A percentile compares a stretch with the other conserved stretches of the same genome.
These are phyloP conservation scores for Heterotilapia buettikoferi DNA, from an alignment of 2,113 vertebrate genomes.

Conservation along the genomic window DNA sequence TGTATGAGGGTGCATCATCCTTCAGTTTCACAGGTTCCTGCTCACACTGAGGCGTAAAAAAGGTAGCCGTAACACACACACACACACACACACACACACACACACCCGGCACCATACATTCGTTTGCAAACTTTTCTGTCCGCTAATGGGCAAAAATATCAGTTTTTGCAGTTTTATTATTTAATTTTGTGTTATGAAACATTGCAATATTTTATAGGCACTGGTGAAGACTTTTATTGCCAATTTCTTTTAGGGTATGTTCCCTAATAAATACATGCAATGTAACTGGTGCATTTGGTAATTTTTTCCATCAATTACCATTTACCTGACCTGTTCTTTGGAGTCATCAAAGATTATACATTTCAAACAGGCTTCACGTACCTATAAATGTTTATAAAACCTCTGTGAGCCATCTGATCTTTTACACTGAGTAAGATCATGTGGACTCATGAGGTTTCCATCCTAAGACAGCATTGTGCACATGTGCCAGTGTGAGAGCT, in stretches of 20 bases:
- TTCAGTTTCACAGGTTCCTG: neutral
- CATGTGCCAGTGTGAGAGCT: neutral
- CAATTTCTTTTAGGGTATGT: neutral
- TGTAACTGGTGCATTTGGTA: neutral
- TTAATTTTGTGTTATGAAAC: neutral
- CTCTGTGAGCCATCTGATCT: neutral
- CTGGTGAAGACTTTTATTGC: neutral
- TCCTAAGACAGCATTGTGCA: neutral
- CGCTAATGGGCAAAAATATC: neutral
- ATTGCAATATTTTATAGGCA: neutral
- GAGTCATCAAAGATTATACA: neutral
- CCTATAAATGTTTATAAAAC: slow-evolving; percentile 11
- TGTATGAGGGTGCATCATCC: neutral
- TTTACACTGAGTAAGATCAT: neutral
- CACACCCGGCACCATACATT: neutral
- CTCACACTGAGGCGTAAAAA: neutral
- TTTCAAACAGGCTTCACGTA: neutral
- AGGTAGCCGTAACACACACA: neutral
- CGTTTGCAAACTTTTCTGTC: neutral
- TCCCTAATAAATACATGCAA: neutral
- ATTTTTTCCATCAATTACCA: neutral
- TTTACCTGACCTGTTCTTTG: slow-evolving; percentile 9
- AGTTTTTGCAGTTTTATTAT: neutral
- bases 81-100: no score
- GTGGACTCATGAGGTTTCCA: neutral